Evolutionary conservation across 53 echinoderm and acorn worm species (phyloP).

Genomic region (Stichopus horrens): DNA sequence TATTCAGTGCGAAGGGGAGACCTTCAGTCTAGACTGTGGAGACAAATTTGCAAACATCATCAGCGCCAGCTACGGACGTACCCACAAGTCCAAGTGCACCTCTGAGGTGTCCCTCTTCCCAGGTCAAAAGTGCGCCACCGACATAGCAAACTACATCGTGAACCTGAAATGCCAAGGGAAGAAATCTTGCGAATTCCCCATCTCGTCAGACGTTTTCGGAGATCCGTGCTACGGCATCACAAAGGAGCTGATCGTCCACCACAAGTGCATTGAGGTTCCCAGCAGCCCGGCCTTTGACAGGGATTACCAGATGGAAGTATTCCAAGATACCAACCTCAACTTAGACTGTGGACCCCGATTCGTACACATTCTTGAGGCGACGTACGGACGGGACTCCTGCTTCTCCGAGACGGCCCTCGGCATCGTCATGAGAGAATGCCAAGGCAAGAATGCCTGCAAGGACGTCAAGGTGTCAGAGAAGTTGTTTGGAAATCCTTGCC

Average conservation of each 20-base stretch:
- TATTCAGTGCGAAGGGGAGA: constrained; percentile 27
- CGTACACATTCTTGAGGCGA: neutral
- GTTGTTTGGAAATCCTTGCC: constrained; percentile 35
- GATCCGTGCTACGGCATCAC: constrained; percentile 26
- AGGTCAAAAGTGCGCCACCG: constrained; percentile 9
- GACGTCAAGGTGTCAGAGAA: constrained; percentile 4
- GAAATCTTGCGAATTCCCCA: constrained; percentile 7
- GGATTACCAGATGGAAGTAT: constrained; percentile 4
- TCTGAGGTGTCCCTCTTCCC: constrained; percentile 13
- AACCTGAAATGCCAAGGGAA: constrained; percentile 9
- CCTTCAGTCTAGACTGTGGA: constrained; percentile 20
- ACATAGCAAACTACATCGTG: neutral
- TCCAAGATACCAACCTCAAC: constrained; percentile 9
- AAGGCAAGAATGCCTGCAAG: constrained; percentile 38
- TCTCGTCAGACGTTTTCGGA: constrained; percentile 22
- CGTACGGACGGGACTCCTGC: constrained; percentile 38
- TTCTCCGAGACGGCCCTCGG: constrained; percentile 23
- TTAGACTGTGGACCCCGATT: constrained; percentile 22
- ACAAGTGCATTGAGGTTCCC: constrained; percentile 9
- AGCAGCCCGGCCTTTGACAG: neutral
- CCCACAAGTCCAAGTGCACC: neutral
- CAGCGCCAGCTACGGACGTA: constrained; percentile 25
- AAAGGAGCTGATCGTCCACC: constrained; percentile 28
- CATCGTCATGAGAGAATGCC: constrained; percentile 15
- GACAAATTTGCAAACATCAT: constrained; percentile 5